Conservation (phyloP, 2,888 invertebrate species). For the Anarsia innoxiella region DNA sequence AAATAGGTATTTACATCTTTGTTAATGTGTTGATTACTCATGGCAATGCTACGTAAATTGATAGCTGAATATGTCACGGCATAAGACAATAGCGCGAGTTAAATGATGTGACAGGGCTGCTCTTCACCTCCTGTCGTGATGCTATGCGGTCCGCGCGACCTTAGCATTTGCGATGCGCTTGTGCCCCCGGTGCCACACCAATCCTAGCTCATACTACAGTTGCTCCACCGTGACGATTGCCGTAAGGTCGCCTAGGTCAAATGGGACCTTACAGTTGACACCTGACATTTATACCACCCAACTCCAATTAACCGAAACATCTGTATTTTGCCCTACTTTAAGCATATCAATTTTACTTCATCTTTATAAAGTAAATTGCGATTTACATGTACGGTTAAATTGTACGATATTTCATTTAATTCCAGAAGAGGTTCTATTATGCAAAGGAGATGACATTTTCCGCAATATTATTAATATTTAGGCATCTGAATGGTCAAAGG, state of each 20-base stretch:
- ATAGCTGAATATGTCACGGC: neutral
- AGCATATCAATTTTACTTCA: too few species aligned
- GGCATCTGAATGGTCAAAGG: neutral
- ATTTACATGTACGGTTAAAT: too few species aligned
- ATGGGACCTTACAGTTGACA: neutral
- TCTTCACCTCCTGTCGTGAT: constrained; percentile 43
- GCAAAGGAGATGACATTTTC: neutral
- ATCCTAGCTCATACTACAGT: constrained; percentile 1
- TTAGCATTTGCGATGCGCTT: constrained; percentile 30
- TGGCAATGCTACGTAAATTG: too few species aligned
- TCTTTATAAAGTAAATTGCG: too few species aligned
- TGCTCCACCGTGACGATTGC: neutral
- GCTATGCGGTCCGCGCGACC: constrained; percentile 48
- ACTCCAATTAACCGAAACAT: too few species aligned
- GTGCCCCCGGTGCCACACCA: too few species aligned
- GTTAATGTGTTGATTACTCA: too few species aligned
- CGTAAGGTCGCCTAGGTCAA: neutral
- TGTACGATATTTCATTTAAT: neutral
- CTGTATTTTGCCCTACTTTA: too few species aligned
- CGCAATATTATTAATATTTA: constrained; percentile 1
- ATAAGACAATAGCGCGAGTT: neutral
- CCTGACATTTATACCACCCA: too few species aligned
- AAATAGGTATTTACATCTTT: too few species aligned
- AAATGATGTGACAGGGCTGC: constrained; percentile 26
- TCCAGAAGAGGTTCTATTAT: neutral